Conservation (phyloP, 2,888 invertebrate genomes). For the Euspilapteryx auroguttella region DNA sequence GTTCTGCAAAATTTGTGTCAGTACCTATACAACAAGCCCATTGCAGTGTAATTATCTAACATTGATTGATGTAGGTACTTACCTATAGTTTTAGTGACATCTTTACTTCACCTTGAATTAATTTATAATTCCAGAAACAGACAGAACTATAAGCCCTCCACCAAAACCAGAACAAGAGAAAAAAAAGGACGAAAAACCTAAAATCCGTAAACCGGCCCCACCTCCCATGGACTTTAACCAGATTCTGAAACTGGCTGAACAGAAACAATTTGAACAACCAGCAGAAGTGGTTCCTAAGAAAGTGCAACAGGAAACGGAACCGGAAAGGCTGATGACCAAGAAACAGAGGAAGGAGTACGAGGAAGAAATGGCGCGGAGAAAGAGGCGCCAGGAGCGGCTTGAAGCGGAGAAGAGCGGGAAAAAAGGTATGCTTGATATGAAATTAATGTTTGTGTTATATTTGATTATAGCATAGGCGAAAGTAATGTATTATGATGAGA, state of each 20-base stretch:
- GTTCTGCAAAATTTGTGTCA: too few relatives aligned
- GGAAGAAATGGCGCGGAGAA: slow-evolving; percentile 69
- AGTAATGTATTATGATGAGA: too few relatives aligned
- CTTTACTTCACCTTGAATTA: too few relatives aligned
- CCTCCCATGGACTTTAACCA: slow-evolving; percentile 80
- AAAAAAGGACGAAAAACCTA: slow-evolving; percentile 54
- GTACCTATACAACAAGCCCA: too few relatives aligned
- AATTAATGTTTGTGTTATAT: background rate
- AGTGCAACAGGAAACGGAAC: slow-evolving; percentile 48
- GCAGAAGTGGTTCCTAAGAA: slow-evolving; percentile 44
- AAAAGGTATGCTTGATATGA: slow-evolving; percentile 17
- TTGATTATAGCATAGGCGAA: too few relatives aligned
- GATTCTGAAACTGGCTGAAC: slow-evolving; percentile 78
- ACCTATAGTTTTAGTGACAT: too few relatives aligned
- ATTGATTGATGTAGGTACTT: too few relatives aligned
- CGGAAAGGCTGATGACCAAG: slow-evolving; percentile 77
- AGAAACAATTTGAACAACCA: slow-evolving; percentile 83
- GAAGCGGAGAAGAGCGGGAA: slow-evolving; percentile 24
- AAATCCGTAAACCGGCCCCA: slow-evolving; percentile 63
- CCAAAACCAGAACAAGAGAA: slow-evolving; percentile 36
- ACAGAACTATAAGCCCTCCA: slow-evolving; percentile 30
- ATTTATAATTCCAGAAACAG: too few relatives aligned
- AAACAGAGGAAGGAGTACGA: slow-evolving; percentile 76
- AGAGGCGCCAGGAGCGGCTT: slow-evolving; percentile 35
- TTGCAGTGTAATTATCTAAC: too few relatives aligned